Evolutionary conservation across 2,113 vertebrate species (phyloP), one percentile per base, ranked within the genome.

Genomic region (Zosterops hypoxanthus): DNA sequence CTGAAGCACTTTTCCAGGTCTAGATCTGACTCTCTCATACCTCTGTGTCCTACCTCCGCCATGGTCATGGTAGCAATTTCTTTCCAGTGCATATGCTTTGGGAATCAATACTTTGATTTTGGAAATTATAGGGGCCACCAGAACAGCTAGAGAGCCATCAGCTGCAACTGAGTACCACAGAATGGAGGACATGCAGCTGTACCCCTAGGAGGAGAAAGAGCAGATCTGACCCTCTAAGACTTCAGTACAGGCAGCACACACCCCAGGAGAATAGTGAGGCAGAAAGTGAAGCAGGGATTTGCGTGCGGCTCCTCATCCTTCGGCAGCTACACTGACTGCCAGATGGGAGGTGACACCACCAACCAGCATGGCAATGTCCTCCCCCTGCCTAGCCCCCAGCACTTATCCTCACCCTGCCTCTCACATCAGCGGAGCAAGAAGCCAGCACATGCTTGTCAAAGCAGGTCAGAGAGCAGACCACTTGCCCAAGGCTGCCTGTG

Each of bases 401-500:
- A 49, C 17, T 60, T 12, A 49, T 8, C 50, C 87, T 77, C 64
- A 34, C 14, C 6, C 79, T 73, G 39, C 47, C 77, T 84, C 52
- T 64, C 53, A 34, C 49, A 60, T 2, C 80, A 88, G 61, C 0
- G 0, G 31, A 95, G 79, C 79, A 80, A 73, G 66, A 60, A 88
- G 79, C 29, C 82, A n/a, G 68, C 71, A 82, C 47, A 26, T 2
- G 24, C 59, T 68, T 88, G 88, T 77, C 3, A 0, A 80, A 94
- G 76, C 85, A 66, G 95, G 71, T 93, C 92, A 83, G 80, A 50
- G 68, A 94, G 39, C 76, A 78, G 88, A 77, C 68, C 82, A 59
- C 76, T 91, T 0, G 34, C 80, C 68, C 56, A 64, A 55, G 72
- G 91, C 92, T 86, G 72, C 71, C 28, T 34, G 33, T 2, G 0